Evolutionary conservation across 2,797 vertebrate genomes (phyloP).

Genomic region (Anguilla pacifica): DNA sequence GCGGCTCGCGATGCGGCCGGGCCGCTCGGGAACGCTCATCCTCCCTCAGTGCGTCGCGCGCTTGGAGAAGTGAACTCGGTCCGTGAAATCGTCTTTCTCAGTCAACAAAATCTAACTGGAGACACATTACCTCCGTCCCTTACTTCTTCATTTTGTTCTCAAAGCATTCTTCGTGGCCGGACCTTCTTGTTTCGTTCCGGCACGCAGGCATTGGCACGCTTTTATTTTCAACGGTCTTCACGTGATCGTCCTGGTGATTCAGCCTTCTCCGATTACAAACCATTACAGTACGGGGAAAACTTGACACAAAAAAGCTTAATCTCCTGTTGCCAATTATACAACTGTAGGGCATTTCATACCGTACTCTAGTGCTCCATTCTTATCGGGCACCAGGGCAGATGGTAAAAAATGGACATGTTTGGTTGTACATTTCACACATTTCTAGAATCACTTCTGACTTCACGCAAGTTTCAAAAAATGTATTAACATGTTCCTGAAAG

Average conservation of each 20-base stretch:
- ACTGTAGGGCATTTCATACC: neutral
- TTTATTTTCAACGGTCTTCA: conserved; percentile 12
- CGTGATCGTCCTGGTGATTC: neutral
- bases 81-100: neutral
- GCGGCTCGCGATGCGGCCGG: neutral
- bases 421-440: too few relatives aligned
- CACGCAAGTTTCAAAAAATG: neutral
- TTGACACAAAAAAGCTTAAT: neutral
- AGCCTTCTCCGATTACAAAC: neutral
- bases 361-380: neutral
- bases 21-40: neutral
- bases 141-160: conserved; percentile 28
- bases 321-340: neutral
- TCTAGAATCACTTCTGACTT: too few relatives aligned
- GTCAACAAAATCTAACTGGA: conserved; percentile 32
- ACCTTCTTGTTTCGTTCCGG: conserved; percentile 4
- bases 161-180: conserved; percentile 27
- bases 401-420: neutral
- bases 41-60: neutral
- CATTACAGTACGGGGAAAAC: neutral
- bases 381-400: neutral
- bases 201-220: neutral
- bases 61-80: neutral
- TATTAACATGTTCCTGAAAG: neutral
- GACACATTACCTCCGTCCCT: conserved; percentile 34